phyloP scores from a whole-genome alignment of 2,113 vertebrate species.

The Butorides virescens region DNA sequence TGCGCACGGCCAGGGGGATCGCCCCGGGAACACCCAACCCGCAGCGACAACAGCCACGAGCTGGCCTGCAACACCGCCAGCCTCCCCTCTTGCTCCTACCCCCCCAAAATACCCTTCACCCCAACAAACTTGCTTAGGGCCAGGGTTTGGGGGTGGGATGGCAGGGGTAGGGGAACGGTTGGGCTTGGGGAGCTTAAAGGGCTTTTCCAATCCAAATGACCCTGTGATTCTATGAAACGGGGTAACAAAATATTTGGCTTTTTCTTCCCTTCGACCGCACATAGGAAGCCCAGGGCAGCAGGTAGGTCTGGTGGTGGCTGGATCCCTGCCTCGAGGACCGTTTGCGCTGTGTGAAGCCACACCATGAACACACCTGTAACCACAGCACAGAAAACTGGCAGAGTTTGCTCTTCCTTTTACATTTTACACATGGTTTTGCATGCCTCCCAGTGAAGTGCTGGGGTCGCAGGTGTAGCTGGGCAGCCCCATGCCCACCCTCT shows the following conservation, averaged over 20 bases:
- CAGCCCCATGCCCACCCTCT: accelerated
- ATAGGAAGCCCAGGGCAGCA: accelerated
- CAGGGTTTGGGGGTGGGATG: too few species aligned
- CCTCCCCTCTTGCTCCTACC: background rate
- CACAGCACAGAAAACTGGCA: background rate
- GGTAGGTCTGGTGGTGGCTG: accelerated
- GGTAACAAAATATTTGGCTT: background rate
- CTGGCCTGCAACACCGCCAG: background rate
- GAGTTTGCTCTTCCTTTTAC: background rate
- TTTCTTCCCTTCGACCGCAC: background rate
- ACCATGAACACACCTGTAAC: background rate
- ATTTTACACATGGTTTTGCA: background rate
- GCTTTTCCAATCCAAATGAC: too few species aligned
- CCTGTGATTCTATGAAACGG: too few species aligned
- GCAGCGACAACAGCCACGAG: background rate
- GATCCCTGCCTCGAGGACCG: background rate
- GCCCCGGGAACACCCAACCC: accelerated
- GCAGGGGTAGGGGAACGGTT: too few species aligned
- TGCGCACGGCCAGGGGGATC: too few species aligned
- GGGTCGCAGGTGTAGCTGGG: background rate
- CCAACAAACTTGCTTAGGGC: background rate
- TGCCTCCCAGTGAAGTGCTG: background rate
- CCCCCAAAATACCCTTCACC: background rate
- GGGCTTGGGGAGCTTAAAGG: too few species aligned
- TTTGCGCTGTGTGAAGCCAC: accelerated